These are phyloP conservation scores for Drosophila leontia DNA, from an alignment of 1,140 invertebrate genomes.

Conservation along the genomic window DNA sequence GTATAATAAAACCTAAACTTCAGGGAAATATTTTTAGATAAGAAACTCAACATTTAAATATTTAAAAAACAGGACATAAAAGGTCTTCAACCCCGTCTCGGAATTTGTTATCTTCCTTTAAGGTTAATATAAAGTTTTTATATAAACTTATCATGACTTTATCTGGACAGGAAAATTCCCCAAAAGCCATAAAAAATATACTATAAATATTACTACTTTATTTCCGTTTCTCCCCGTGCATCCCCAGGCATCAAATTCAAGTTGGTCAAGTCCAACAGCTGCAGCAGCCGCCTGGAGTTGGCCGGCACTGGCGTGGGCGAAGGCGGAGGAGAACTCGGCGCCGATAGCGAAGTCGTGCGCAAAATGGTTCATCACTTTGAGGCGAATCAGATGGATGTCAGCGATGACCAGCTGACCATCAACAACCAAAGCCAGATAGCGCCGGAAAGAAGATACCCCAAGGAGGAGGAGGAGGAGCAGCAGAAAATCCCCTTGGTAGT, in stretches of 20 bases:
- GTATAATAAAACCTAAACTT: not conserved
- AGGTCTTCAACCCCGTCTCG: not conserved
- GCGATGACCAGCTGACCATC: constrained; percentile 59
- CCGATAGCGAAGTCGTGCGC: constrained; percentile 71
- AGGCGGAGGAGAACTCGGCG: constrained; percentile 84
- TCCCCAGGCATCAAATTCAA: constrained; percentile 89
- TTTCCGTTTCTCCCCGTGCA: not conserved
- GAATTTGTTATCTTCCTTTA: not conserved
- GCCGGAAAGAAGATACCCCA: constrained; percentile 1
- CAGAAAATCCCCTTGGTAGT: constrained; percentile 16
- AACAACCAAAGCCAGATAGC: constrained; percentile 62
- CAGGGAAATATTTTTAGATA: not conserved
- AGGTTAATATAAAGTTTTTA: not conserved
- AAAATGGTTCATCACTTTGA: constrained; percentile 83
- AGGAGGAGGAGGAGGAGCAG: not conserved
- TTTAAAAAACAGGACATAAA: too few species aligned
- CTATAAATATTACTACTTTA: not conserved
- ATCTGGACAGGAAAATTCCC: not conserved
- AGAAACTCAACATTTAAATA: not conserved
- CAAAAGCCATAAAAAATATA: not conserved
- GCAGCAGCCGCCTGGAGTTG: constrained; percentile 92
- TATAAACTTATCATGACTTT: not conserved
- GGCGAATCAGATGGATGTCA: constrained; percentile 41
- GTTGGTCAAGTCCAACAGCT: constrained; percentile 93
- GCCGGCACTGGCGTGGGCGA: constrained; percentile 86